Percentiles rank a stretch among this genome's conserved stretches.
Evolutionary conservation across 2,113 vertebrate species (phyloP).

Genomic region (Kryptolebias marmoratus): DNA sequence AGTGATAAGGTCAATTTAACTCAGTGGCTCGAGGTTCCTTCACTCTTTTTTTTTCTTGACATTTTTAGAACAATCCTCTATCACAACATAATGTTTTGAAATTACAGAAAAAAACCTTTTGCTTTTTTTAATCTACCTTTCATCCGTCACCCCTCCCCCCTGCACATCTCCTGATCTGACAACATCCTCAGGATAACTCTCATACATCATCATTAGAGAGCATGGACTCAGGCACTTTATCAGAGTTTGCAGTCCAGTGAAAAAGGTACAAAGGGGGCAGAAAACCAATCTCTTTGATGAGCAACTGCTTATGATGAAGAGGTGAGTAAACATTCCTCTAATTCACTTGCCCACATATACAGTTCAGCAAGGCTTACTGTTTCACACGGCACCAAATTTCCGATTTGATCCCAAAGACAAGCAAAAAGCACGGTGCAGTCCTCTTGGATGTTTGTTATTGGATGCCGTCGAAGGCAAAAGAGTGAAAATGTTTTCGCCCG

Average conservation of each 20-base stretch:
- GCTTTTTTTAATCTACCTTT: conserved; percentile 23
- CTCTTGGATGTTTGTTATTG: conserved; percentile 32
- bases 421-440: conserved; percentile 55
- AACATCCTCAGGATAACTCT: conserved; percentile 54
- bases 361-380: conserved; percentile 26
- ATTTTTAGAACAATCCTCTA: conserved; percentile 31
- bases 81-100: conserved; percentile 33
- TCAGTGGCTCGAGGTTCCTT: conserved; percentile 13
- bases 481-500: no score
- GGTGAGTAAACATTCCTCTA: conserved; percentile 53
- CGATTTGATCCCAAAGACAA: conserved; percentile 53
- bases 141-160: conserved; percentile 30
- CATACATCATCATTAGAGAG: conserved; percentile 69
- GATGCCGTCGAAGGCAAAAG: no score
- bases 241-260: conserved; percentile 50
- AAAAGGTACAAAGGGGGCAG: conserved; percentile 55
- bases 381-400: conserved; percentile 39
- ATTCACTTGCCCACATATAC: conserved; percentile 31
- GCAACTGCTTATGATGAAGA: conserved; percentile 62
- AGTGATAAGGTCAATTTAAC: conserved; percentile 32
- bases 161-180: conserved; percentile 43
- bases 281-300: conserved; percentile 65
- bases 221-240: conserved; percentile 42
- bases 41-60: not conserved
- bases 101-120: conserved; percentile 39